A percentile compares a stretch with the other conserved stretches of the same genome.
Evolutionary conservation across 2,888 invertebrate genomes (phyloP).

Genomic region (Acholoe squamosa): DNA sequence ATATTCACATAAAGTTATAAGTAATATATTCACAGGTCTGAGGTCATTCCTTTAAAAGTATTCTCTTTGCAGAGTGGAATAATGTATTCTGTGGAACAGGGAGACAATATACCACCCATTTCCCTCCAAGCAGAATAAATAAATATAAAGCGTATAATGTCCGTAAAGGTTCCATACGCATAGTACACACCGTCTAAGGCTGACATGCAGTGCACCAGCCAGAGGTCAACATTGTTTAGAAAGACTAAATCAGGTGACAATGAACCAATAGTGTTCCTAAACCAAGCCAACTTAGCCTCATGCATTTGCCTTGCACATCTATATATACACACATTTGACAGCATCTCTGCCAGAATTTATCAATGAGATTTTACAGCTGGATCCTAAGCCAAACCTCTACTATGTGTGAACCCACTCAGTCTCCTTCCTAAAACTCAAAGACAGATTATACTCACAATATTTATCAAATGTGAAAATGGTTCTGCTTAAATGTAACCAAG

Average conservation of each 20-base stretch:
- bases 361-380: background rate
- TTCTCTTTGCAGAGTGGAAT: background rate
- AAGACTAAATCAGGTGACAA: background rate
- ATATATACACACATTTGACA: background rate
- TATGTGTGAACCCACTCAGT: background rate
- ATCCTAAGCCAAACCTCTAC: background rate
- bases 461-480: no score
- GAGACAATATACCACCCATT: background rate
- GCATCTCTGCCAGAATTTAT: background rate
- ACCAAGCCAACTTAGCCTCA: background rate
- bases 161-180: background rate
- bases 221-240: background rate
- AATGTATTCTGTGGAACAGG: background rate
- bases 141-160: background rate
- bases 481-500: no score
- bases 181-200: background rate
- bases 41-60: constrained; percentile 11
- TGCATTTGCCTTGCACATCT: background rate
- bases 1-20: constrained; percentile 37
- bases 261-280: constrained; percentile 15
- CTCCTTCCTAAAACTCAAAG: background rate
- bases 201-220: background rate
- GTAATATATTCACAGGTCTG: constrained; percentile 21
- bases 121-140: constrained; percentile 37
- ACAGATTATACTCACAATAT: background rate